phyloP scores from a whole-genome alignment of 2,888 invertebrate species.

The Alitta virens region DNA sequence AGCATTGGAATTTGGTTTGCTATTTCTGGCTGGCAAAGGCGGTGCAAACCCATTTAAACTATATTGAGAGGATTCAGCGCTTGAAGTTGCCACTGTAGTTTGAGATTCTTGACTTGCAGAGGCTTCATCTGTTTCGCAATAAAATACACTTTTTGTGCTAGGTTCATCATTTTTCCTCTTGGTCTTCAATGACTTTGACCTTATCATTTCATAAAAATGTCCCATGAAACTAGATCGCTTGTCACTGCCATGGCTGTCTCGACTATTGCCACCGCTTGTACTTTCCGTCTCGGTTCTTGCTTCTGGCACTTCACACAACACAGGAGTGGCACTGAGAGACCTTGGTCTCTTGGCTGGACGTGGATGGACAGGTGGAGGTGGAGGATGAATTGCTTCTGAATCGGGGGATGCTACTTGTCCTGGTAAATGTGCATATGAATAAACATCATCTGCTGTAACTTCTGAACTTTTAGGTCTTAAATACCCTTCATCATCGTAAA shows the following conservation, averaged over 20 bases:
- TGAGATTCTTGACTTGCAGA: background rate
- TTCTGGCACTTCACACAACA: background rate
- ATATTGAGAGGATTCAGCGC: no score
- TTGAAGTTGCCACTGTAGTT: background rate
- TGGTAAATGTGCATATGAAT: background rate
- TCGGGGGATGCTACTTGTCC: background rate
- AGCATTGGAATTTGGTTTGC: background rate
- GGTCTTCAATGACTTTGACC: background rate
- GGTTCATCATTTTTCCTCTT: background rate
- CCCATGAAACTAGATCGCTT: background rate
- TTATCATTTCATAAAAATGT: background rate
- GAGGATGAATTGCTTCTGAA: background rate
- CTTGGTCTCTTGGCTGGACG: background rate
- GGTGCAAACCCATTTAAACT: no score
- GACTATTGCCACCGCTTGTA: background rate
- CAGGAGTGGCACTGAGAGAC: background rate
- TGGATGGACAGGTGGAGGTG: no score
- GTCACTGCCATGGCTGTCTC: background rate
- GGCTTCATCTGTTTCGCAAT: background rate
- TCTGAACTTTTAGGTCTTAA: background rate
- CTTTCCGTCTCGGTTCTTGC: background rate
- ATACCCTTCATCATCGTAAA: background rate
- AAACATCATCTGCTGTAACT: background rate
- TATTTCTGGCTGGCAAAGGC: no score
- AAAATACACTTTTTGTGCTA: background rate